Evolutionary conservation across 2,113 vertebrate species (phyloP).

Genomic region (Neodontobutis hainanensis): DNA sequence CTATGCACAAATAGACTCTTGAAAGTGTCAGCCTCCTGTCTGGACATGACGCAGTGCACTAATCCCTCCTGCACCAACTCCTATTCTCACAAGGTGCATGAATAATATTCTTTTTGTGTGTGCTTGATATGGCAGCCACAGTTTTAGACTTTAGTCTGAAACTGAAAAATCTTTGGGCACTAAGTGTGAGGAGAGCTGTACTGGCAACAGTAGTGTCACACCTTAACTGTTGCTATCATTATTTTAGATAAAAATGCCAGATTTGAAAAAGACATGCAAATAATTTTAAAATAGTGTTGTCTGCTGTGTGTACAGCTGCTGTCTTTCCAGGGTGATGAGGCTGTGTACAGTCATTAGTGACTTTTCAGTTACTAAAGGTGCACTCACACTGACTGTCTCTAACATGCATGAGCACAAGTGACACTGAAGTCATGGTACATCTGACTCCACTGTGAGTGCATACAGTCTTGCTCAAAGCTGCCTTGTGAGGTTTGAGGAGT

Average conservation of each 20-base stretch:
- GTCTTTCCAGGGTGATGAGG: too few relatives aligned
- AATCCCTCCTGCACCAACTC: background rate
- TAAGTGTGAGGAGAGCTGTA: background rate
- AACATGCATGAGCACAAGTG: too few relatives aligned
- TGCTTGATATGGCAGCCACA: background rate
- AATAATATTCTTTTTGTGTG: constrained; percentile 8
- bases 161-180: background rate
- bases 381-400: too few relatives aligned
- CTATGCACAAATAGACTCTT: background rate
- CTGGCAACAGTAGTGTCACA: background rate
- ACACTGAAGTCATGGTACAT: too few relatives aligned
- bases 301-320: background rate
- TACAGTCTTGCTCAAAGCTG: too few relatives aligned
- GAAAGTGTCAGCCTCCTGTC: background rate
- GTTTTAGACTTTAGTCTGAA: background rate
- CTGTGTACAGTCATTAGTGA: background rate
- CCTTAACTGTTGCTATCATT: background rate
- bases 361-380: too few relatives aligned
- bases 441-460: too few relatives aligned
- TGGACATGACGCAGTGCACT: constrained; percentile 4
- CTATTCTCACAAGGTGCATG: background rate
- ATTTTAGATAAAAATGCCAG: background rate
- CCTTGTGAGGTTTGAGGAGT: too few relatives aligned
- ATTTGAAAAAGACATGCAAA: background rate
- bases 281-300: background rate